Conservation (phyloP, 1,140 invertebrate species). For the Gonioctena quinquepunctata region DNA sequence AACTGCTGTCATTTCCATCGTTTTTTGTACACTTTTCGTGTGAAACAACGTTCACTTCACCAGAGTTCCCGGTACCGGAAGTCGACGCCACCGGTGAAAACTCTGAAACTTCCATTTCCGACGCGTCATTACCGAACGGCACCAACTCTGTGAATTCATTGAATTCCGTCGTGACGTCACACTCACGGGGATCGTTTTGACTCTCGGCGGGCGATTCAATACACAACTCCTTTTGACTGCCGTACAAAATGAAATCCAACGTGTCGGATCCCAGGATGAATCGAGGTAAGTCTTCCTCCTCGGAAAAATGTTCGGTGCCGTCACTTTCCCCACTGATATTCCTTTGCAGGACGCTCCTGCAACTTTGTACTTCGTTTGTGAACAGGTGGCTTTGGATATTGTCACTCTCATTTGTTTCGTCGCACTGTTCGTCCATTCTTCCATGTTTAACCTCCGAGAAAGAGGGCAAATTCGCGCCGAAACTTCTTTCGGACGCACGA, state of each 20-base stretch:
- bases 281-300: conserved; percentile 11
- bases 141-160: conserved; percentile 22
- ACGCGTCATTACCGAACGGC: conserved; percentile 15
- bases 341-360: conserved; percentile 7
- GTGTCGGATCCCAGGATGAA: conserved; percentile 13
- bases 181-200: conserved; percentile 8
- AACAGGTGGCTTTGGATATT: conserved; percentile 5
- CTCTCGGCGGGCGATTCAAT: conserved; percentile 35
- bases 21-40: neutral
- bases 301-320: conserved; percentile 9
- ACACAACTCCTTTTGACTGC: conserved; percentile 25
- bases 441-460: conserved; percentile 21
- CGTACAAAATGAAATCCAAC: conserved; percentile 31
- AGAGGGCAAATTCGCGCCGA: conserved; percentile 3
- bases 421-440: conserved; percentile 24
- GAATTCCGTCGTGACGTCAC: conserved; percentile 20
- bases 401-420: conserved; percentile 4
- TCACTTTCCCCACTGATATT: conserved; percentile 26
- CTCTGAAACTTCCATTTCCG: neutral
- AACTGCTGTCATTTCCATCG: conserved; percentile 14
- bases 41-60: neutral
- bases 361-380: conserved; percentile 14
- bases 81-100: conserved; percentile 1
- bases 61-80: neutral
- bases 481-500: neutral